phyloP scores from a whole-genome alignment of 2,113 vertebrate species.

The Prietella phreatophila region DNA sequence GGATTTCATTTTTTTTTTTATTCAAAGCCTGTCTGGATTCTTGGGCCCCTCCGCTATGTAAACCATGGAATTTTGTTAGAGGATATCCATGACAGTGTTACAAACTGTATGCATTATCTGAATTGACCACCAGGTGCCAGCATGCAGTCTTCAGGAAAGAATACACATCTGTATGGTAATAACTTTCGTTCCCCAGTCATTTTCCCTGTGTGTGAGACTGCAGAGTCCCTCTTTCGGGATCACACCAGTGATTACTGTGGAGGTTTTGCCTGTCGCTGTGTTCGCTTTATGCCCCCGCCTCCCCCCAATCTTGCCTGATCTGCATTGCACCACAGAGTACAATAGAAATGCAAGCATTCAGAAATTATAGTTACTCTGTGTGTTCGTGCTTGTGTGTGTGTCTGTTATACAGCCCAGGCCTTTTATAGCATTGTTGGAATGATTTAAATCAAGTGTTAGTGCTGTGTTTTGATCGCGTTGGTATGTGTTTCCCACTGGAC shows the following conservation, averaged over 20 bases:
- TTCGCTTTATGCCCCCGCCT: neutral
- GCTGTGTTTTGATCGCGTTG: slow-evolving; percentile 26
- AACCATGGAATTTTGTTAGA: neutral
- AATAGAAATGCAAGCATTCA: slow-evolving; percentile 45
- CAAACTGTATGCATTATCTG: neutral
- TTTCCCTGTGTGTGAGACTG: slow-evolving; percentile 15
- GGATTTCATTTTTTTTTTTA: neutral
- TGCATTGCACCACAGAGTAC: slow-evolving; percentile 20
- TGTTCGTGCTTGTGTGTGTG: neutral
- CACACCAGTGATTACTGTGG: slow-evolving; percentile 13
- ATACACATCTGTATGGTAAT: neutral
- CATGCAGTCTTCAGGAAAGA: neutral
- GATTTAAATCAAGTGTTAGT: slow-evolving; percentile 58
- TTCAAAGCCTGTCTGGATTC: neutral
- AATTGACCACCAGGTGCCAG: slow-evolving; percentile 48
- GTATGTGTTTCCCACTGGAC: neutral
- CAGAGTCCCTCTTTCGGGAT: slow-evolving; percentile 28
- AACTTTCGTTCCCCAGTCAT: neutral
- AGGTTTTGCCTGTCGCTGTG: neutral
- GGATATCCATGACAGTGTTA: neutral
- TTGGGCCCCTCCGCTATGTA: neutral
- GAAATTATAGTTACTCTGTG: slow-evolving; percentile 19
- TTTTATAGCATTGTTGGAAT: slow-evolving; percentile 58
- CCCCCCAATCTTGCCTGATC: slow-evolving; percentile 14
- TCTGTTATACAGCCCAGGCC: slow-evolving; percentile 62